These are phyloP conservation scores for Hyperopisus bebe DNA, from an alignment of 2,113 vertebrate species.

Conservation along the genomic window DNA sequence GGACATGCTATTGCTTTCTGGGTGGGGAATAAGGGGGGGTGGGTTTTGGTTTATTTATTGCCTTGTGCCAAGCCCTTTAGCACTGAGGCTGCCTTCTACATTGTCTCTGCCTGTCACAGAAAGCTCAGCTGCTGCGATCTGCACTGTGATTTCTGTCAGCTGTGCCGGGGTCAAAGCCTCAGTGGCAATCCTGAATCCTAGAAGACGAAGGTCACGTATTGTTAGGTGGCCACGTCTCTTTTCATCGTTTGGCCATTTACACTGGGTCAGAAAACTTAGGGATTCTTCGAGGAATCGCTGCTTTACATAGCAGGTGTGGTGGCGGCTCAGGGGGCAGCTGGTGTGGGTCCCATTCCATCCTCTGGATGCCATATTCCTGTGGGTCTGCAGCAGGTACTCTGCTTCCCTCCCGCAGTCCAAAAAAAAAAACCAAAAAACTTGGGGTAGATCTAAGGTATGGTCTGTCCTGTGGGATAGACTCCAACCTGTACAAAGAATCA, in stretches of 20 bases:
- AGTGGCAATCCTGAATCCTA: not conserved
- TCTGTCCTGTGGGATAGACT: not conserved
- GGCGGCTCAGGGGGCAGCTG: not conserved
- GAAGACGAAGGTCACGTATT: not conserved
- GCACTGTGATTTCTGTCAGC: not conserved
- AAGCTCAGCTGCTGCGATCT: not conserved
- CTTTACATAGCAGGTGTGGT: not conserved
- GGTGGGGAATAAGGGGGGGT: not conserved
- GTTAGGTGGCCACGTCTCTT: not conserved
- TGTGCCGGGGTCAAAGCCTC: not conserved
- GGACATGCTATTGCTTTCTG: not conserved
- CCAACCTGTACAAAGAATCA: not conserved
- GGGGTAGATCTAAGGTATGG: not conserved
- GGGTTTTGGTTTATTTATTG: not conserved
- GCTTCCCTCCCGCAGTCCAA: not conserved
- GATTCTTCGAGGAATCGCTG: not conserved
- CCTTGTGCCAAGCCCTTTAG: too few relatives aligned
- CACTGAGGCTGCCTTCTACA: not conserved
- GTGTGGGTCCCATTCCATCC: not conserved
- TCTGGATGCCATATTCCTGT: not conserved
- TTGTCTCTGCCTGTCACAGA: not conserved
- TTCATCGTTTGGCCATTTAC: not conserved
- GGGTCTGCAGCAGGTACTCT: not conserved
- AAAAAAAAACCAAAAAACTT: not conserved
- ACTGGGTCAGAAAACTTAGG: not conserved